A percentile compares a stretch with the other conserved stretches of the same genome.
phyloP scores from a whole-genome alignment of 2,888 invertebrate species.

The Melieria picta region DNA sequence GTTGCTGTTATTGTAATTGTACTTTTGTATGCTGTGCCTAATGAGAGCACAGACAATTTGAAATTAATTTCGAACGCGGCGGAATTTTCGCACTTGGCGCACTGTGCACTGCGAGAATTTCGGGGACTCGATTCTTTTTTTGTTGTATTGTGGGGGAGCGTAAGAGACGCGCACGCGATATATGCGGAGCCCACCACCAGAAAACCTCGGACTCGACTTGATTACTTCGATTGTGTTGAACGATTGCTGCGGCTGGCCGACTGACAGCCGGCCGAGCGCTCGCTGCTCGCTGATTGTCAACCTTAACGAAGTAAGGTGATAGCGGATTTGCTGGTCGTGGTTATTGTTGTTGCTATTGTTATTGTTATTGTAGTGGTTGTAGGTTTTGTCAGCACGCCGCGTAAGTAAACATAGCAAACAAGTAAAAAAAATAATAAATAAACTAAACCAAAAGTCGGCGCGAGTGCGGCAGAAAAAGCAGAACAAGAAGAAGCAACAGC shows the following conservation, averaged over 20 bases:
- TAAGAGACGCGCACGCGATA: too few species aligned
- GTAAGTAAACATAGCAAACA: constrained; percentile 28
- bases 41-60: too few species aligned
- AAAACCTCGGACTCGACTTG: background rate
- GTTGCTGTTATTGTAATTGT: too few species aligned
- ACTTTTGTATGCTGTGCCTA: too few species aligned
- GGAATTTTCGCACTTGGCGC: background rate
- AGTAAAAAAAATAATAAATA: constrained; percentile 53
- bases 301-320: constrained; percentile 23
- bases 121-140: background rate
- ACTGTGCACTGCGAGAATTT: background rate
- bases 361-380: constrained; percentile 40
- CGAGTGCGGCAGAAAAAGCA: background rate
- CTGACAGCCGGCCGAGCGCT: constrained; percentile 2
- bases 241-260: constrained; percentile 17
- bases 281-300: constrained; percentile 21
- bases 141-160: background rate
- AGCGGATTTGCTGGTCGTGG: constrained; percentile 29
- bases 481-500: background rate
- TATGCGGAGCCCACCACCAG: too few species aligned
- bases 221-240: constrained; percentile 26
- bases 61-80: too few species aligned
- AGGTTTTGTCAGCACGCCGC: too few species aligned
- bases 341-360: constrained; percentile 33
- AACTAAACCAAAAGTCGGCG: constrained; percentile 28